Evolutionary conservation across 1,140 invertebrate genomes (phyloP).

Genomic region (Drosophila quadrilineata): DNA sequence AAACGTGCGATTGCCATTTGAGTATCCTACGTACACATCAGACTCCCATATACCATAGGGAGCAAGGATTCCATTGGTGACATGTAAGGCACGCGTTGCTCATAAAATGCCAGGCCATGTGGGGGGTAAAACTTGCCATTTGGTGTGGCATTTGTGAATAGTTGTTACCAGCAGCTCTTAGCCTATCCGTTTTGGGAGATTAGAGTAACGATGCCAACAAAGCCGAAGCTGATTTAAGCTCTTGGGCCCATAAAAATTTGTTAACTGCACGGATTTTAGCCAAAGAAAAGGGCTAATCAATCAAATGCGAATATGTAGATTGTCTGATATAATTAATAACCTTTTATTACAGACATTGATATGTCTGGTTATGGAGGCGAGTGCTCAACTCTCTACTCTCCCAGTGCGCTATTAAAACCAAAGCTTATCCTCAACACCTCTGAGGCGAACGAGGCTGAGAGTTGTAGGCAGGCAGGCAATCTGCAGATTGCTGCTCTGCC

Average conservation of each 20-base stretch:
- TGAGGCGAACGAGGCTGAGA: too few relatives aligned
- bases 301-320: too few relatives aligned
- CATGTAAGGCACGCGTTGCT: conserved; percentile 28
- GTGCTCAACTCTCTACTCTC: too few relatives aligned
- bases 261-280: neutral
- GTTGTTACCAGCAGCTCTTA: conserved; percentile 3
- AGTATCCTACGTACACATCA: conserved; percentile 37
- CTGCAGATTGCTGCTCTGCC: conserved; percentile 28
- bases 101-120: conserved; percentile 46
- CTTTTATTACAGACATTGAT: too few relatives aligned
- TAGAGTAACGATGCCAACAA: conserved; percentile 1
- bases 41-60: neutral
- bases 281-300: too few relatives aligned
- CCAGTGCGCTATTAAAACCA: too few relatives aligned
- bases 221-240: neutral
- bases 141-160: conserved; percentile 20
- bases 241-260: conserved; percentile 14
- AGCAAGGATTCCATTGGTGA: conserved; percentile 18
- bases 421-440: too few relatives aligned
- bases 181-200: neutral
- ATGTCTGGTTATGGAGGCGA: too few relatives aligned
- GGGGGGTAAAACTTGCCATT: neutral
- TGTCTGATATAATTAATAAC: too few relatives aligned
- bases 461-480: neutral
- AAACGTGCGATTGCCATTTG: conserved; percentile 39